Evolutionary conservation across 2,888 invertebrate species (phyloP).

Genomic region (Cyaniris semiargus): DNA sequence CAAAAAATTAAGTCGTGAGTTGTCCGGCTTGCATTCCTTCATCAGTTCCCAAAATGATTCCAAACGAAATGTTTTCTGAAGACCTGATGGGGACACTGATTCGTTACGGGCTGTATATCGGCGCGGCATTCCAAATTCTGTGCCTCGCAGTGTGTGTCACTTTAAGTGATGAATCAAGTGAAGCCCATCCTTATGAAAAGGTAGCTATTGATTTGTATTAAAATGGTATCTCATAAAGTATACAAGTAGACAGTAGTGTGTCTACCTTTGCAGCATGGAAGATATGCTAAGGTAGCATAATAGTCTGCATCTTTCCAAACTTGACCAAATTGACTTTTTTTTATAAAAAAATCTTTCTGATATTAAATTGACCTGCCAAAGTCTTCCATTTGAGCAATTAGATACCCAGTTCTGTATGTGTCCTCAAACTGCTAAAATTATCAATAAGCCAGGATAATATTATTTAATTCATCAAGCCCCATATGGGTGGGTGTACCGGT

Average conservation of each 20-base stretch:
- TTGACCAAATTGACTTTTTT: neutral
- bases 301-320: neutral
- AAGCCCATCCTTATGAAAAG: slow-evolving; percentile 73
- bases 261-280: too few species aligned
- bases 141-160: slow-evolving; percentile 91
- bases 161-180: slow-evolving; percentile 83
- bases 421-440: neutral
- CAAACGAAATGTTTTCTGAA: slow-evolving; percentile 79
- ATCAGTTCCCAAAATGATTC: slow-evolving; percentile 62
- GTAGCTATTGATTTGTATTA: slow-evolving; percentile 49
- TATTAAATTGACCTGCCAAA: neutral
- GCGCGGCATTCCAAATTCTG: slow-evolving; percentile 92
- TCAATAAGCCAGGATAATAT: too few species aligned
- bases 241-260: too few species aligned
- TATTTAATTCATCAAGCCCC: too few species aligned
- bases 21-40: neutral
- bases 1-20: too few species aligned
- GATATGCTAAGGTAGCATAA: neutral
- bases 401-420: neutral
- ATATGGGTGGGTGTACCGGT: too few species aligned
- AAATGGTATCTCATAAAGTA: neutral
- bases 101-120: slow-evolving; percentile 90
- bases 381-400: neutral
- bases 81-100: slow-evolving; percentile 87
- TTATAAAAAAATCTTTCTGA: too few species aligned